Evolutionary conservation across 1,140 invertebrate species (phyloP).

Genomic region (Heliconius nattereri): DNA sequence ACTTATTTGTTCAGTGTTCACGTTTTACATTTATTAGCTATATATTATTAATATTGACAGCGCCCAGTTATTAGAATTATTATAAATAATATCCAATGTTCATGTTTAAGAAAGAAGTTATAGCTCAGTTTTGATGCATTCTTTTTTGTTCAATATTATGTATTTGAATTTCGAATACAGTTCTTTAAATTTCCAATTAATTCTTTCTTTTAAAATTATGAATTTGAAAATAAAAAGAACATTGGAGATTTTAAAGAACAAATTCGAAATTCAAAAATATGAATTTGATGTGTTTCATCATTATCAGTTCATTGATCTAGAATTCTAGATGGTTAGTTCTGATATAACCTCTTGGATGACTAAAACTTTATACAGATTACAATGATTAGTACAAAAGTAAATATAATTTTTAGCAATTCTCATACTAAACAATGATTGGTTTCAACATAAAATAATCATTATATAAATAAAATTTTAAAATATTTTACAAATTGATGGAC

Average conservation of each 20-base stretch:
- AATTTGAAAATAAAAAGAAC: too few species aligned
- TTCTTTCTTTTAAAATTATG: too few species aligned
- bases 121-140: background rate
- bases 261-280: too few species aligned
- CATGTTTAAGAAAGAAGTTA: background rate
- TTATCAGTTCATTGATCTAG: background rate
- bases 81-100: background rate
- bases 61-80: conserved; percentile 1
- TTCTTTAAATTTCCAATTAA: too few species aligned
- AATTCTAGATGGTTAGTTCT: background rate
- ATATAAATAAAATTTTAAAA: background rate
- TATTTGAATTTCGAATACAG: too few species aligned
- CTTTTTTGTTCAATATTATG: too few species aligned
- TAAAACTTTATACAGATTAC: background rate
- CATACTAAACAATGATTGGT: background rate
- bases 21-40: conserved; percentile 11
- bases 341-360: background rate
- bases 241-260: too few species aligned
- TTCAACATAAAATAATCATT: background rate
- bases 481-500: conserved; percentile 16
- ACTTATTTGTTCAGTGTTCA: background rate
- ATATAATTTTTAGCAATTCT: conserved; percentile 1
- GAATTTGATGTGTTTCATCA: too few species aligned
- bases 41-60: conserved; percentile 1
- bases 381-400: conserved; percentile 5